phyloP scores from a whole-genome alignment of 2,888 invertebrate genomes.

The Drosophila buzzatii region DNA sequence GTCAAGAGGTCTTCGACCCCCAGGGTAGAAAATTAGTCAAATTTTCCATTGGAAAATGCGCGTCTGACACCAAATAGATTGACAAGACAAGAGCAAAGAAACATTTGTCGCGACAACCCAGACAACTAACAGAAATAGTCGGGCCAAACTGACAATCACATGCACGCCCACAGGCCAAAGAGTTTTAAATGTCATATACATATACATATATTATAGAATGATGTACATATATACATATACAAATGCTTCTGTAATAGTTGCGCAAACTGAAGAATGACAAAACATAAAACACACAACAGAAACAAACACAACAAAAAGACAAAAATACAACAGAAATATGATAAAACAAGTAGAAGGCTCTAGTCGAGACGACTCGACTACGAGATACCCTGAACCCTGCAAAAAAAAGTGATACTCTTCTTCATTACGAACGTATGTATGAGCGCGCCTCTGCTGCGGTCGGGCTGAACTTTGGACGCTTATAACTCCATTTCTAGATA shows the following conservation, averaged over 20 bases:
- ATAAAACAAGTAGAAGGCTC: constrained; percentile 6
- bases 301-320: not conserved
- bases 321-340: constrained; percentile 8
- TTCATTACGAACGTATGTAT: no score
- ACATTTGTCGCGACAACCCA: constrained; percentile 55
- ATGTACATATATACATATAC: constrained; percentile 20
- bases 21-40: constrained; percentile 64
- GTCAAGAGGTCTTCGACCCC: constrained; percentile 66
- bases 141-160: constrained; percentile 38
- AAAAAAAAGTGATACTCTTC: no score
- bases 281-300: constrained; percentile 6
- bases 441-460: no score
- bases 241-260: no score
- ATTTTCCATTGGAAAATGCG: constrained; percentile 59
- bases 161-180: constrained; percentile 19
- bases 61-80: constrained; percentile 59
- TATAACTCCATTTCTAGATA: no score
- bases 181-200: constrained; percentile 16
- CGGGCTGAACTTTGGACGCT: no score
- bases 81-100: constrained; percentile 57
- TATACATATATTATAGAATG: constrained; percentile 6
- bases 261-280: constrained; percentile 10
- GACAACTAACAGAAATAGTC: constrained; percentile 59
- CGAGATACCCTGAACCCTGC: no score
- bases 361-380: no score